phyloP scores from a whole-genome alignment of 2,797 vertebrate genomes.

The Benthosema pterotum region DNA sequence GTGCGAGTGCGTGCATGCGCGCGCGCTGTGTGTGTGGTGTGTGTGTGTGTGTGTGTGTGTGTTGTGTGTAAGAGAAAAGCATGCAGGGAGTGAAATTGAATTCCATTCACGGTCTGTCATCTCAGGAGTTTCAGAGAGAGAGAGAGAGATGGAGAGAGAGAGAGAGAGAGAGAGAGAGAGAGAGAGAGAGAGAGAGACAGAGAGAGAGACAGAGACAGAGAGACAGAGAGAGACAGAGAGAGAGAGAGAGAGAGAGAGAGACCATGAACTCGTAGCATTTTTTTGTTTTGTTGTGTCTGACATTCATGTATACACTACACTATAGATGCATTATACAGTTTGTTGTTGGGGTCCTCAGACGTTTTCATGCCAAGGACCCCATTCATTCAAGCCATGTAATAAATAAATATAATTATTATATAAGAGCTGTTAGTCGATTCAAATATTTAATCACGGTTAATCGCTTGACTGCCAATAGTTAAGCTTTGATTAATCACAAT shows the following conservation, averaged over 20 bases:
- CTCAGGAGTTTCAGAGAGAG: conserved; percentile 36
- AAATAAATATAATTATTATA: too few relatives aligned
- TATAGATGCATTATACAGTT: too few relatives aligned
- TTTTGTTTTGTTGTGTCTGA: too few relatives aligned
- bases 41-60: not conserved
- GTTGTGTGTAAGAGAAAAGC: not conserved
- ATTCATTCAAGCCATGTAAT: too few relatives aligned
- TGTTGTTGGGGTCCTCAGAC: too few relatives aligned
- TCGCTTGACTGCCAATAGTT: too few relatives aligned
- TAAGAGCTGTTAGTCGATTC: too few relatives aligned
- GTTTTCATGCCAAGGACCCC: too few relatives aligned
- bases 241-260: conserved; percentile 16
- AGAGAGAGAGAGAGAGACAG: conserved; percentile 19
- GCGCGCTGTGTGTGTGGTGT: not conserved
- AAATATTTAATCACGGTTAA: too few relatives aligned
- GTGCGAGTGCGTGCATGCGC: not conserved
- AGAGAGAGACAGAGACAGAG: conserved; percentile 18
- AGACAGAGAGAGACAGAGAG: conserved; percentile 4
- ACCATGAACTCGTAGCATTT: too few relatives aligned
- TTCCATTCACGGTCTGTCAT: conserved; percentile 57
- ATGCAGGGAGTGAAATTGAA: conserved; percentile 47
- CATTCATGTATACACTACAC: too few relatives aligned
- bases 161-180: conserved; percentile 25
- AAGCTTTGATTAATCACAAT: too few relatives aligned
- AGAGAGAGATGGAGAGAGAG: conserved; percentile 25